A percentile compares a stretch with the other conserved stretches of the same genome.
phyloP scores from a whole-genome alignment of 2,888 invertebrate species.

The Tenthredo distinguenda region DNA sequence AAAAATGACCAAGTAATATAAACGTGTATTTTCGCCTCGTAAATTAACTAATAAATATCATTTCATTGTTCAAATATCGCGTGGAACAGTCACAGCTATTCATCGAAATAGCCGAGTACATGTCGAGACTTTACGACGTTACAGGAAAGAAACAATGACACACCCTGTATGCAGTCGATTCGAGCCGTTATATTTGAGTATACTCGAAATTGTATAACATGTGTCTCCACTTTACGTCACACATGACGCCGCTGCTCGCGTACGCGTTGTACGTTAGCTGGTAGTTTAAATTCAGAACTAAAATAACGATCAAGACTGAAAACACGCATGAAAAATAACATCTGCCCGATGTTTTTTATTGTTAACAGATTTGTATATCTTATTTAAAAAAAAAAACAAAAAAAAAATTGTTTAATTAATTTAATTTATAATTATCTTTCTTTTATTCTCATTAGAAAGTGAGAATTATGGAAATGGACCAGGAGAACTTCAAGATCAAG shows the following conservation, averaged over 20 bases:
- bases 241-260: constrained; percentile 38
- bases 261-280: background rate
- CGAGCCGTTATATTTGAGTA: constrained; percentile 46
- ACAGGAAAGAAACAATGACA: constrained; percentile 26
- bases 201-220: constrained; percentile 47
- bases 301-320: constrained; percentile 19
- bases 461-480: constrained; percentile 92
- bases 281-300: constrained; percentile 43
- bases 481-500: constrained; percentile 89
- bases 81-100: background rate
- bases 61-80: background rate
- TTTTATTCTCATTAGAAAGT: constrained; percentile 85
- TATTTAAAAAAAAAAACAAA: background rate
- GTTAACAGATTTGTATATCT: background rate
- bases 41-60: background rate
- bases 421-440: constrained; percentile 5
- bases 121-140: background rate
- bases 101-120: background rate
- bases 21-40: background rate
- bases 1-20: background rate
- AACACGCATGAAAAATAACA: constrained; percentile 15
- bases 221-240: constrained; percentile 49
- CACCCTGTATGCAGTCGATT: constrained; percentile 45
- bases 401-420: background rate
- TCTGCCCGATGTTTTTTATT: constrained; percentile 7